Evolutionary conservation across 2,113 vertebrate genomes (phyloP), one percentile per base, ranked within the genome.

Genomic region (Rhabdornis inornatus): DNA sequence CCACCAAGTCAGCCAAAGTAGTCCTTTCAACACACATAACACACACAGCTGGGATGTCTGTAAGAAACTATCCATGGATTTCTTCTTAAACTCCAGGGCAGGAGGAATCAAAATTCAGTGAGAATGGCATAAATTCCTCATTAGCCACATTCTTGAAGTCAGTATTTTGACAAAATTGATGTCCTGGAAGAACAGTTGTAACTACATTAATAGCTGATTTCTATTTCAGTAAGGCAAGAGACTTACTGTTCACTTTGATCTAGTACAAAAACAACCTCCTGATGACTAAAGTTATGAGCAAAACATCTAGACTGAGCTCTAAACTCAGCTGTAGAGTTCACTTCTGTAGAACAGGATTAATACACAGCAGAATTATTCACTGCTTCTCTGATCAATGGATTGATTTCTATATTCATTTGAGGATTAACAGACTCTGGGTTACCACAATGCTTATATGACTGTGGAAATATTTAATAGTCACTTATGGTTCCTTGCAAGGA

Each of bases 21-120:
- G 13, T 35, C 27, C 16, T 33, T 35, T 42, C 45, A 33, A 39
- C 9, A 28, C 2, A n/a, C 0, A 1, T 3, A n/a, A 56, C 0
- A 3, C 15, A 49, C 11, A 31, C 8, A 31, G 35, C 31, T 60
- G 59, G 44, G 40, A 40, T 42, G 23, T 11, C 52, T 27, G 21
- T 3, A 66, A 25, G 31, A 53, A 76, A 64, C 15, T 5, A 63
- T 7, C 47, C 13, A 11, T 4, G 19, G 18, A 5, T 30, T 61
- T 60, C 42, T 71, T 37, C 61, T 65, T 69, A 33, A 83, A 30
- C 17, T 69, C 18, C 17, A 59, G 24, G 55, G 21, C 19, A 74
- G 50, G 1, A 88, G 9, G 23, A 88, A 94, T 33, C n/a, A 83
- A 80, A 90, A 70, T 39, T 66, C 55, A 77, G 45, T 27, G 42